Evolutionary conservation across 2,888 invertebrate species (phyloP).

Genomic region (Oxystoma pomonae): DNA sequence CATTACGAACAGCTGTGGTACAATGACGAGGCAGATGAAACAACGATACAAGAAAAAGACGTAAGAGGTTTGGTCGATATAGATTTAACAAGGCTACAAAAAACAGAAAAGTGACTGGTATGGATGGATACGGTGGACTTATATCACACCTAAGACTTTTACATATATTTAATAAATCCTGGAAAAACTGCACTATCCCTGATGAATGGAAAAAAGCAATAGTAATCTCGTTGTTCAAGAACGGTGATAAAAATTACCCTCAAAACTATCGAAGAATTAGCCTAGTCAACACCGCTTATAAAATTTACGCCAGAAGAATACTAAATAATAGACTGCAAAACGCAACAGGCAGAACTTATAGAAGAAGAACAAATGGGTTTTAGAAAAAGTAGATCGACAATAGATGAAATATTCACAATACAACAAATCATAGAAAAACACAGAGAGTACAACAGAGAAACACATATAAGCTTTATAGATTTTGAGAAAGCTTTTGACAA

Average conservation of each 20-base stretch:
- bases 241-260: neutral
- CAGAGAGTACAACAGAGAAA: conserved; percentile 1
- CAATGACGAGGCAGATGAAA: too few species aligned
- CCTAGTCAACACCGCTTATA: too few species aligned
- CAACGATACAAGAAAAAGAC: neutral
- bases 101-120: neutral
- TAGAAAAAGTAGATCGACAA: neutral
- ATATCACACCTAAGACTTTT: neutral
- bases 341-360: too few species aligned
- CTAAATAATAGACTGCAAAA: neutral
- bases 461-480: neutral
- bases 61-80: too few species aligned
- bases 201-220: neutral
- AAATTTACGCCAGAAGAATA: too few species aligned
- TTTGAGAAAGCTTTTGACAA: neutral
- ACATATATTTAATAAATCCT: neutral
- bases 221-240: neutral
- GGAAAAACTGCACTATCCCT: neutral
- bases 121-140: neutral
- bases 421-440: neutral
- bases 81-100: neutral
- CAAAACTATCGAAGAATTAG: neutral
- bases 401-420: too few species aligned
- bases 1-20: too few species aligned
- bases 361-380: neutral